Evolutionary conservation across 2,797 vertebrate genomes (phyloP), one percentile per base, ranked within the genome.

Genomic region (Sebastes diploproa): DNA sequence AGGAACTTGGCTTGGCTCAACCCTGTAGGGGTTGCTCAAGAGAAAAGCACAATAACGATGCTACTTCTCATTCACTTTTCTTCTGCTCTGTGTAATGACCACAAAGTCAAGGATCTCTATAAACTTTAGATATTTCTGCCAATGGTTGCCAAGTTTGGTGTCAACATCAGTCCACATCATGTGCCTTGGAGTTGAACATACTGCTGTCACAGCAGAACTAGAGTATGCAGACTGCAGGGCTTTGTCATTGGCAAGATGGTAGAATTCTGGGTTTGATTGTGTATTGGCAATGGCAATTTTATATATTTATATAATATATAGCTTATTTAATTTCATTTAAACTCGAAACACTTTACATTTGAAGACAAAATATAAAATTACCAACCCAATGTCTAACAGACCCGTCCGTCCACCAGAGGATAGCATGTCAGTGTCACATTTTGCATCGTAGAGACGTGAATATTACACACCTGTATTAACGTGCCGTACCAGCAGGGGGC

Each of bases 41-140:
- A 34, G 18, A 76, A 76, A 56, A 83, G 58, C 68, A 61, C 38
- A 72, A 70, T 23, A 75, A 81, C 30, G 2, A 75, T 50, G 68
- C 9, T 72, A 3, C 23, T 50, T 7, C 29, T 58, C 38, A 42
- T 42, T 42, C 38, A 60, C 34, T 30, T 52, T 64, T 72, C 14
- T 52, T 77, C 52, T 72, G 66, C 54, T 73, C 10, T 23, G 9
- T 78, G 69, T 30, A n/a, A 46, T 72, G 32, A 30, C 61, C 82
- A 59, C 14, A 27, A 6, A 29, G 22, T 12, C 50, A 56, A 62
- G 8, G 27, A 61, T 34, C 10, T 42, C 27, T 34, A 46, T 34
- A 74, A 71, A 76, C 50, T n/a, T 52, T 42, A 42, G 0, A 52
- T 0, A 52, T 52, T 42, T 42, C 38, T 42, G 14, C 14, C 38